Evolutionary conservation across 2,888 invertebrate genomes (phyloP).

Genomic region (Sarcophaga carnaria): DNA sequence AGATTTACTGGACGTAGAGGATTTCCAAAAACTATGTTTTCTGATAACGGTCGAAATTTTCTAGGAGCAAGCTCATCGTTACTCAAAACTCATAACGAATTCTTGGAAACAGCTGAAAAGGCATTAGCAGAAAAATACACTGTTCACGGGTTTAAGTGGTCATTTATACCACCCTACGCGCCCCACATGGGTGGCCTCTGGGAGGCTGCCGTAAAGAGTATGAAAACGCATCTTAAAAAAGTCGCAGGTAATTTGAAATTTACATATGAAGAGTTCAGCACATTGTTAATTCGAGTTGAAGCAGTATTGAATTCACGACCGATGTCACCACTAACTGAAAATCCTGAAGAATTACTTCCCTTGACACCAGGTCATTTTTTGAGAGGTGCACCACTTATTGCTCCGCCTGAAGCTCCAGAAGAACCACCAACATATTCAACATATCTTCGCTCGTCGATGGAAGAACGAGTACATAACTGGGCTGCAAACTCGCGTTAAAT

Average conservation of each 20-base stretch:
- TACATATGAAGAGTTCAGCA: conserved; percentile 55
- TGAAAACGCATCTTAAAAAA: conserved; percentile 52
- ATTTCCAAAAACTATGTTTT: conserved; percentile 38
- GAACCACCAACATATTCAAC: too few species aligned
- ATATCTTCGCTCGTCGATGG: conserved; percentile 2
- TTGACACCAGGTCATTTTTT: conserved; percentile 41
- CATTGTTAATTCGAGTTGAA: conserved; percentile 5
- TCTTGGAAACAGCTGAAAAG: conserved; percentile 14
- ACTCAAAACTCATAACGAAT: conserved; percentile 28
- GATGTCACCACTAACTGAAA: conserved; percentile 34
- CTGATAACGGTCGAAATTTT: conserved; percentile 62
- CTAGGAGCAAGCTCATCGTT: conserved; percentile 33
- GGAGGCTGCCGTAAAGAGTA: conserved; percentile 50
- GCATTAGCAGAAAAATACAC: conserved; percentile 8
- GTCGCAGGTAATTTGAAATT: conserved; percentile 1
- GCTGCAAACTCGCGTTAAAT: too few species aligned
- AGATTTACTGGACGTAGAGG: conserved; percentile 53
- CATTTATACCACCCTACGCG: conserved; percentile 45
- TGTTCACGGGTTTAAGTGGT: conserved; percentile 22
- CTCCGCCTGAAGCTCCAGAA: too few species aligned
- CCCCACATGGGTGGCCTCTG: background rate
- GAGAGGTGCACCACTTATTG: conserved; percentile 17
- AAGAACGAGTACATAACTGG: background rate
- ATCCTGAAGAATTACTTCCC: conserved; percentile 29
- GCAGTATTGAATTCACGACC: conserved; percentile 40